Evolutionary conservation across 2,113 vertebrate genomes (phyloP).

Genomic region (Stercorarius parasiticus): DNA sequence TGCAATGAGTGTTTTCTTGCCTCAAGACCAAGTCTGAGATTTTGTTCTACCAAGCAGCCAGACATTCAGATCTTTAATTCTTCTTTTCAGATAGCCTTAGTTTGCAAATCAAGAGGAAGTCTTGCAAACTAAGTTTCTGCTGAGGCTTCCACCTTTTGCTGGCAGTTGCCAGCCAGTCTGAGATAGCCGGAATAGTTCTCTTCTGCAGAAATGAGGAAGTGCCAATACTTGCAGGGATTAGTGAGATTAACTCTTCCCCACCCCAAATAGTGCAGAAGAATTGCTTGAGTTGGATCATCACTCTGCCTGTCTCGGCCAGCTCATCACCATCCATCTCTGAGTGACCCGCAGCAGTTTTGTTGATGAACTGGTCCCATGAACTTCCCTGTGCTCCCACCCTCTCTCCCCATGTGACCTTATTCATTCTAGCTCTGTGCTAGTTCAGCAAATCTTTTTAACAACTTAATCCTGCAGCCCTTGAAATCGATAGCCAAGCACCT

Average conservation of each 20-base stretch:
- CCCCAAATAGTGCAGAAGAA: background rate
- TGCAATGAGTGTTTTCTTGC: background rate
- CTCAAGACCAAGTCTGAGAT: background rate
- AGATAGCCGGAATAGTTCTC: background rate
- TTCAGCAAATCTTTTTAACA: background rate
- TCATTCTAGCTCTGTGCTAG: background rate
- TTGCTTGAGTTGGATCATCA: background rate
- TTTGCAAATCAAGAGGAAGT: constrained; percentile 49
- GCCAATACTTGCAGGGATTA: background rate
- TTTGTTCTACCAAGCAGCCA: background rate
- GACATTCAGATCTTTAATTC: background rate
- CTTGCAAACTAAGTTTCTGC: constrained; percentile 38
- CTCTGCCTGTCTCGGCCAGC: background rate
- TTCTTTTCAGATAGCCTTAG: background rate
- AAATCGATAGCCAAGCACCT: background rate
- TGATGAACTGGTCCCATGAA: background rate
- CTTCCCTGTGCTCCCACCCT: background rate
- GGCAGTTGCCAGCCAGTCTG: background rate
- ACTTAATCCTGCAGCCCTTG: background rate
- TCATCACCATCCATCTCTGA: background rate
- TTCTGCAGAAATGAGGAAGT: constrained; percentile 48
- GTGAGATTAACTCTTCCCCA: background rate
- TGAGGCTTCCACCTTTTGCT: constrained; percentile 24
- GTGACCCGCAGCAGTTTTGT: background rate
- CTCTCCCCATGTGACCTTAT: background rate